phyloP scores from a whole-genome alignment of 2,113 vertebrate genomes.

The Vanacampus margaritifer region DNA sequence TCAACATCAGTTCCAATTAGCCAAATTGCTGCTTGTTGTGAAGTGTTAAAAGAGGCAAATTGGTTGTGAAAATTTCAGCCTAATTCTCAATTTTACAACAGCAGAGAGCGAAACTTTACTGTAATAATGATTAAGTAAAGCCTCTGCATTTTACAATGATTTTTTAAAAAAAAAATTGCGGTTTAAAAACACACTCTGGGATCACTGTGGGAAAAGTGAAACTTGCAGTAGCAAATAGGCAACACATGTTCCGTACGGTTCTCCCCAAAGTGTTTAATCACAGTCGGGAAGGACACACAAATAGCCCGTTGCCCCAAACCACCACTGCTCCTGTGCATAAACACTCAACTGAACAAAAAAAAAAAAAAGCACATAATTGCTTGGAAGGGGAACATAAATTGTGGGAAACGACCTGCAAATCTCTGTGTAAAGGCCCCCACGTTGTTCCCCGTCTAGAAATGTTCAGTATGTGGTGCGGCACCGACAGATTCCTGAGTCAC shows the following conservation, averaged over 20 bases:
- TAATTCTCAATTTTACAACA: neutral
- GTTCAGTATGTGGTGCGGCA: conserved; percentile 35
- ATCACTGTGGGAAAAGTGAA: neutral
- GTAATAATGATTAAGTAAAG: neutral
- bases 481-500: conserved; percentile 62
- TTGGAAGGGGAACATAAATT: neutral
- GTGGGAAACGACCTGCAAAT: neutral
- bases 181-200: neutral
- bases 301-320: neutral
- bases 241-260: neutral
- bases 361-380: neutral
- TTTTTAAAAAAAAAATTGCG: neutral
- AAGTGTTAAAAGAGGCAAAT: neutral
- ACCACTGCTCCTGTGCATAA: neutral
- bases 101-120: neutral
- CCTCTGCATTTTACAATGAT: neutral
- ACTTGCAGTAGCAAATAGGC: neutral
- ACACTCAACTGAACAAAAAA: neutral
- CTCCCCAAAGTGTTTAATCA: neutral
- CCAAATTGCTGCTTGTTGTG: neutral
- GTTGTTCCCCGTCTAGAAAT: conserved; percentile 38
- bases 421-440: neutral
- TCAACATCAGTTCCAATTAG: neutral
- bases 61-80: neutral
- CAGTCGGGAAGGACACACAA: neutral